Base-by-base conservation (phyloP, 2,113 vertebrate genomes). In the Campylomormyrus numenius region DNA sequence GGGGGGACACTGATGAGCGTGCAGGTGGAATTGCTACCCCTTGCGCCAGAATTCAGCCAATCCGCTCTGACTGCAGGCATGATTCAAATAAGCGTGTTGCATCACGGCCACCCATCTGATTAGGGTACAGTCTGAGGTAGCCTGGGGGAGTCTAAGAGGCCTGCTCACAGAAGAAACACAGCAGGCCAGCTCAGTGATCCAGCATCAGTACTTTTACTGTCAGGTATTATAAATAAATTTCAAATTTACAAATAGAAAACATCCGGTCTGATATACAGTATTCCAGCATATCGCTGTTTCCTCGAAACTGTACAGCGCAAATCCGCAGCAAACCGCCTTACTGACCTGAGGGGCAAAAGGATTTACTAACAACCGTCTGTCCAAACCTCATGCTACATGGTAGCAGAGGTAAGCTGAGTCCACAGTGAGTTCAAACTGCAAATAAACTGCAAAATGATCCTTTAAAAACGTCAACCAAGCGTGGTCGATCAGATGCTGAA, bases 231-330 rank as follows among this genome's bases (percentile, higher is more conserved):
- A 98, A 98, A 98, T 97, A 97, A 93, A 94, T 91, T 96, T 92
- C 93, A 91, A 97, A 97, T 97, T 96, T 97, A 97, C 95, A 97
- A 91, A 95, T 97, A 96, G 95, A 98, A 98, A 99, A 98, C 97
- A 97, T 91, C 77, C 70, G 39, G 9, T 90, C 92, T 92, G 92
- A 93, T 92, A 90, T 95, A 87, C 31, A 87, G 85, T 39, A 94
- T 96, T 95, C 95, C 93, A 92, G 91, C 93, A 92, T 92, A 95
- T 94, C 85, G 85, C 84, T 0, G 93, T 95, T 92, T 93, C 93
- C 94, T 97, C 95, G 95, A 97, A 98, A 97, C 93, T 92, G 74
- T 95, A 96, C 95, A 96, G 96, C 95, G 92, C 93, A 90, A 92
- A 92, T 93, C 95, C 93, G 94, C 96, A 96, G 95, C 94, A 94